Percentiles rank a stretch among this genome's conserved stretches.
Conservation (phyloP, 2,113 vertebrate species). For the Spea multiplicata region DNA sequence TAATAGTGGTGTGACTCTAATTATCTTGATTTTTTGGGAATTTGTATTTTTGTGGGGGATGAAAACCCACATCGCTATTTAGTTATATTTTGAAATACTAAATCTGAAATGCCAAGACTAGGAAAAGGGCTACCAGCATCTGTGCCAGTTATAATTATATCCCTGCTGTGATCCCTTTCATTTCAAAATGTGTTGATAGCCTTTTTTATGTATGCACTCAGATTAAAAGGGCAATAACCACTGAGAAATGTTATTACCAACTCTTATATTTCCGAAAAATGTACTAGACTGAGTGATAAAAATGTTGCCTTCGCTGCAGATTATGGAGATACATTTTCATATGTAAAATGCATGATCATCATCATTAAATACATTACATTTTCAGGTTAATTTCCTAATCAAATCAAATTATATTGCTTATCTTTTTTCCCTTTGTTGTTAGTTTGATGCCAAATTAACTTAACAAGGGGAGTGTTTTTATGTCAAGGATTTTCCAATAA, state of each 20-base stretch:
- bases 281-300: slow-evolving; percentile 28
- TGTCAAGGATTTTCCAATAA: slow-evolving; percentile 16
- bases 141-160: slow-evolving; percentile 37
- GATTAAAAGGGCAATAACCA: slow-evolving; percentile 40
- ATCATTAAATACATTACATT: slow-evolving; percentile 9
- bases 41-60: slow-evolving; percentile 16
- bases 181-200: slow-evolving; percentile 39
- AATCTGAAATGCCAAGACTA: slow-evolving; percentile 35
- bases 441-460: slow-evolving; percentile 18
- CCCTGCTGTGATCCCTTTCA: slow-evolving; percentile 34
- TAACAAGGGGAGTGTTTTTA: slow-evolving; percentile 12
- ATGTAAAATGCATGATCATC: slow-evolving; percentile 12
- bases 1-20: no score
- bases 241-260: slow-evolving; percentile 31
- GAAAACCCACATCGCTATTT: slow-evolving; percentile 21
- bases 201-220: slow-evolving; percentile 39
- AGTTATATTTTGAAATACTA: slow-evolving; percentile 30
- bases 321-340: slow-evolving; percentile 23
- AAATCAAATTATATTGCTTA: slow-evolving; percentile 13
- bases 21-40: no score
- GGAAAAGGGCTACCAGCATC: slow-evolving; percentile 32
- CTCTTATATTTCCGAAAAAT: slow-evolving; percentile 37
- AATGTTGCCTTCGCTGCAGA: slow-evolving; percentile 34
- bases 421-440: slow-evolving; percentile 22
- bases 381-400: slow-evolving; percentile 34